phyloP scores from a whole-genome alignment of 2,113 vertebrate genomes.

The Tringa solitaria region DNA sequence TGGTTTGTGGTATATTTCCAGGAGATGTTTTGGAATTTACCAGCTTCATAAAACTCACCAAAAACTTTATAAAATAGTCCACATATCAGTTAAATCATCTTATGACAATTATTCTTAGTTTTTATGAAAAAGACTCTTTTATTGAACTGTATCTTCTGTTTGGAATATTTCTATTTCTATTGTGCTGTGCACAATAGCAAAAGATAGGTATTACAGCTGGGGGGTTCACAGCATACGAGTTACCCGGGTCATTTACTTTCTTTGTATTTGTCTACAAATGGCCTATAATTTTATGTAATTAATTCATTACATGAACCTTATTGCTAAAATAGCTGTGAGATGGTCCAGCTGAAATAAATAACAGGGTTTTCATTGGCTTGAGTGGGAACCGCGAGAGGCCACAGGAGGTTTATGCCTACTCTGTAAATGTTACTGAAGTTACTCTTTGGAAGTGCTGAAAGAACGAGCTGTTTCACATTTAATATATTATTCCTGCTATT shows the following conservation, averaged over 20 bases:
- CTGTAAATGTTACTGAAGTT: not conserved
- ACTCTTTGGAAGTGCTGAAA: not conserved
- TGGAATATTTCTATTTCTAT: conserved; percentile 13
- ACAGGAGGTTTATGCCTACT: not conserved
- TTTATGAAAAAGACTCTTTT: not conserved
- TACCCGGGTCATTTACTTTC: conserved; percentile 33
- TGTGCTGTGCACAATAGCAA: not conserved
- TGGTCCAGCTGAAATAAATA: not conserved
- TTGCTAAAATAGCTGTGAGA: conserved; percentile 8
- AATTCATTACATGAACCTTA: conserved; percentile 13
- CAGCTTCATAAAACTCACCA: not conserved
- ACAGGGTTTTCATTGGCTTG: not conserved
- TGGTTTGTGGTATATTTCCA: not conserved
- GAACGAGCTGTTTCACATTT: not conserved
- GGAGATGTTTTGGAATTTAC: not conserved
- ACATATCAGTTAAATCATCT: not conserved
- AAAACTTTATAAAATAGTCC: not conserved
- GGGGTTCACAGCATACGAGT: not conserved
- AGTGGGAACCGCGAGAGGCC: not conserved
- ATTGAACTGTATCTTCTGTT: not conserved
- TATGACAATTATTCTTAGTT: not conserved
- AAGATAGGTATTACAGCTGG: not conserved
- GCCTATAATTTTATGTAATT: conserved; percentile 24
- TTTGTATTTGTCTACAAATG: conserved; percentile 21
- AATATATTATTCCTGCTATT: not conserved